These are phyloP conservation scores for Candidula unifasciata DNA, from an alignment of 2,888 invertebrate genomes.

Conservation along the genomic window DNA sequence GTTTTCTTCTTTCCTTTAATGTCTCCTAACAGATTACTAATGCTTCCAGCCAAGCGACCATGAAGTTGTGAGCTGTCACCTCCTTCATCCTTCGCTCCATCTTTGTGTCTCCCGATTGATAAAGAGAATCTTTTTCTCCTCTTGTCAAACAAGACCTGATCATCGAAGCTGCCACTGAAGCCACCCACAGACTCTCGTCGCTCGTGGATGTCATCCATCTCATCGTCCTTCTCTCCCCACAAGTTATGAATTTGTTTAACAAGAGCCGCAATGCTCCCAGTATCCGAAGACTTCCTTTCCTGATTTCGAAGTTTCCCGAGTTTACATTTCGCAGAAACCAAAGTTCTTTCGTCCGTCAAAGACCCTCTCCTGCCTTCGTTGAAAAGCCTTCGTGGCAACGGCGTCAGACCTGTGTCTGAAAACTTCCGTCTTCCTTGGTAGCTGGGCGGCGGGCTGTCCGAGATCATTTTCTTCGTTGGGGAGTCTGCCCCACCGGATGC, in stretches of 20 bases:
- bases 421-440: conserved; percentile 45
- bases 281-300: conserved; percentile 46
- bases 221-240: conserved; percentile 45
- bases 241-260: conserved; percentile 49
- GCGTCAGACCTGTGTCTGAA: conserved; percentile 45
- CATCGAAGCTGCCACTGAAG: conserved; percentile 32
- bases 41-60: not conserved
- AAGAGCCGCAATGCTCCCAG: conserved; percentile 36
- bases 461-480: conserved; percentile 23
- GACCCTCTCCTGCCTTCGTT: conserved; percentile 39
- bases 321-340: conserved; percentile 47
- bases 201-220: conserved; percentile 15
- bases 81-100: not conserved
- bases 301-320: conserved; percentile 44
- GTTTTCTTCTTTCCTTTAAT: not conserved
- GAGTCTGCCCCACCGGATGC: not conserved
- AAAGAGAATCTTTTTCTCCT: conserved; percentile 44
- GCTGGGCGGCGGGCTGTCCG: conserved; percentile 11
- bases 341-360: conserved; percentile 44
- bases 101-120: conserved; percentile 35
- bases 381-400: conserved; percentile 36
- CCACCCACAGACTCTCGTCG: conserved; percentile 22
- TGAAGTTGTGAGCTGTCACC: too few relatives aligned
- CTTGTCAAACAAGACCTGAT: conserved; percentile 45
- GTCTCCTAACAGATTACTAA: not conserved